Base-by-base conservation (phyloP, 1,140 invertebrate species). In the Catajapyx aquilonaris region DNA sequence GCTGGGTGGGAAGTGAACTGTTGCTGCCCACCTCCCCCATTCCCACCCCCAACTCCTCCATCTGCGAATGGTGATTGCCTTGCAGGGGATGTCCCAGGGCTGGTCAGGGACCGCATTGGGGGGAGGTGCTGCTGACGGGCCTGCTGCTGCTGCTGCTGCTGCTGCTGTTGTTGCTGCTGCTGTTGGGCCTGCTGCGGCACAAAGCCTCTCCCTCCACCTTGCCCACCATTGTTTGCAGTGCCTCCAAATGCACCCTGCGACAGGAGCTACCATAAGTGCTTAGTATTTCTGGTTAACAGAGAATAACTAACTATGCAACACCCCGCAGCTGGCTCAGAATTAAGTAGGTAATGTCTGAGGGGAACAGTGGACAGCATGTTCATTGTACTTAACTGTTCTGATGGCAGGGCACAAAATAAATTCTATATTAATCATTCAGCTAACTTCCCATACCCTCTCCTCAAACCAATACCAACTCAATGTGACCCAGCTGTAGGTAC, bases 1-100 rank as follows among this genome's bases (percentile, higher is more conserved):
- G 69, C 70, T 17, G 59, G 54, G 47, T 68, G 65, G 21, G 57
- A 54, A 20, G 61, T 56, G 47, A 60, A 68, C 7, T 66, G 65
- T n/a, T 66, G 67, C 44, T 70, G 68, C 31, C 64, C 31, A 45
- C 52, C 5, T 35, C 13, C 30, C 3, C 13, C 18, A 15, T 13
- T 31, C 13, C 30, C 18, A 65, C 59, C 11, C 45, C 41, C n/a
- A n/a, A n/a, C n/a, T n/a, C n/a, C n/a, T n/a, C n/a, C n/a, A n/a
- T n/a, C n/a, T n/a, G n/a, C n/a, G n/a, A n/a, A n/a, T n/a, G n/a
- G n/a, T n/a, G n/a, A n/a, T n/a, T n/a, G n/a, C n/a, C n/a, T n/a
- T n/a, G n/a, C n/a, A n/a, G n/a, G n/a, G 21, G 50, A 51, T 25
- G 49, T 30, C 18, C 40, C 34, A 11, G 38, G 43, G 37, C 42